These are phyloP conservation scores for Apteryx mantelli DNA, from an alignment of 2,113 vertebrate species.

Conservation along the genomic window DNA sequence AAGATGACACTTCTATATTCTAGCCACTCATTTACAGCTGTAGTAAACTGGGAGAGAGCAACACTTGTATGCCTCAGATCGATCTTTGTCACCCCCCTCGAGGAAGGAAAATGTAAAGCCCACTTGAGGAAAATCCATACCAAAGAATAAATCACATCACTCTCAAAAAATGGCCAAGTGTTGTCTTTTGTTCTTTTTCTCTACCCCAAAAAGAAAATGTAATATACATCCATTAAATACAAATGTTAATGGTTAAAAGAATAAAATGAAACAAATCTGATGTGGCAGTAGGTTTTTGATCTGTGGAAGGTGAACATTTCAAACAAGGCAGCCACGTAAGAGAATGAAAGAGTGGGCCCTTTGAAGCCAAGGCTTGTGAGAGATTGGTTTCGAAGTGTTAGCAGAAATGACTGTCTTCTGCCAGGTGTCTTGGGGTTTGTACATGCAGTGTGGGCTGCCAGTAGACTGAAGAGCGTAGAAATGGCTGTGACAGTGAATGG, in stretches of 20 bases:
- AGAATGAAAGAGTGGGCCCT: background rate
- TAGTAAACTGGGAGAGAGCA: conserved; percentile 41
- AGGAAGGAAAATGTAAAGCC: background rate
- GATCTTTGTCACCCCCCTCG: background rate
- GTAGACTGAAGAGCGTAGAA: background rate
- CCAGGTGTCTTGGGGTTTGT: background rate
- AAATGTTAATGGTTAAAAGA: conserved; percentile 15
- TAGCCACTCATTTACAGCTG: conserved; percentile 43
- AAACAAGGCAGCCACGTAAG: background rate
- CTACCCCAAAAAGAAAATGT: background rate
- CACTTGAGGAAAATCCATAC: background rate
- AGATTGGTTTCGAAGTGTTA: background rate
- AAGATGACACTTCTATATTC: conserved; percentile 42
- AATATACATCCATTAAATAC: background rate
- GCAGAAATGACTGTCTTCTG: background rate
- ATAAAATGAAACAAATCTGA: background rate
- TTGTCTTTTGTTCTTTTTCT: background rate
- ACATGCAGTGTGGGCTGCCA: background rate
- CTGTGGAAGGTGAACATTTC: background rate
- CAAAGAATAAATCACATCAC: background rate
- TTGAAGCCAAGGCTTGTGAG: background rate
- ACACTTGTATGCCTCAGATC: background rate
- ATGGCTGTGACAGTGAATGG: background rate
- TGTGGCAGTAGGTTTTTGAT: background rate
- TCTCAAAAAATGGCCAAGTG: background rate